Evolutionary conservation across 2,797 vertebrate species (phyloP).

Genomic region (Danio albolineatus): DNA sequence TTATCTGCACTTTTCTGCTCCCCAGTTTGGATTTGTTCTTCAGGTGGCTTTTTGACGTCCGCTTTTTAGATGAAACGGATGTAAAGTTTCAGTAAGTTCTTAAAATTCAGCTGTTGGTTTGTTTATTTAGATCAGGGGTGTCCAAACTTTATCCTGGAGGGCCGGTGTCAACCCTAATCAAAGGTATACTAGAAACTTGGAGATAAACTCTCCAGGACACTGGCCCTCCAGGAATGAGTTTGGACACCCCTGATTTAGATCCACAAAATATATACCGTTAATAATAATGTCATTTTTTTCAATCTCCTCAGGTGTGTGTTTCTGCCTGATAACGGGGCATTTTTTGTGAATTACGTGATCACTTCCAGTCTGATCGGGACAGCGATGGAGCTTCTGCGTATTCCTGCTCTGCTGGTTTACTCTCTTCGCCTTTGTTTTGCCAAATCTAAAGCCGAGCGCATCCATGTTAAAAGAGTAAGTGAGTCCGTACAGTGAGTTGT

Average conservation of each 20-base stretch:
- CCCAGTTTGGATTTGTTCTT: slow-evolving; percentile 92
- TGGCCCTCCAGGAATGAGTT: no score
- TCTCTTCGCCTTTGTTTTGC: slow-evolving; percentile 90
- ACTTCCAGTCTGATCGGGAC: slow-evolving; percentile 92
- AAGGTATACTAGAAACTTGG: no score
- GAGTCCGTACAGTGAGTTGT: not conserved
- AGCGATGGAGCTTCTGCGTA: slow-evolving; percentile 91
- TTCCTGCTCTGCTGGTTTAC: slow-evolving; percentile 89
- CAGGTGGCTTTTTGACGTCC: slow-evolving; percentile 94
- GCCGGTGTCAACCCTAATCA: no score
- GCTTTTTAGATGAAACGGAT: slow-evolving; percentile 88
- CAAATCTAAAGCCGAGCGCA: slow-evolving; percentile 91
- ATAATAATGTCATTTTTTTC: not conserved
- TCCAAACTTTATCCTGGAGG: no score
- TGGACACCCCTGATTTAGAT: no score
- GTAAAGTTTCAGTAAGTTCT: slow-evolving; percentile 94
- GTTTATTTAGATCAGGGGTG: no score
- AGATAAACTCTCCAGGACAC: no score
- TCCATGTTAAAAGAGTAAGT: slow-evolving; percentile 90
- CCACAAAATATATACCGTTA: not conserved
- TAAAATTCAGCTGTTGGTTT: not conserved
- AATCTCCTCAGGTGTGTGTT: slow-evolving; percentile 88
- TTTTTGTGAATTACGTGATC: slow-evolving; percentile 96
- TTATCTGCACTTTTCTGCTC: slow-evolving; percentile 37
- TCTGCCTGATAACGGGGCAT: slow-evolving; percentile 94